Conservation (phyloP, 2,888 invertebrate genomes). For the Sminthurinus aureus region DNA sequence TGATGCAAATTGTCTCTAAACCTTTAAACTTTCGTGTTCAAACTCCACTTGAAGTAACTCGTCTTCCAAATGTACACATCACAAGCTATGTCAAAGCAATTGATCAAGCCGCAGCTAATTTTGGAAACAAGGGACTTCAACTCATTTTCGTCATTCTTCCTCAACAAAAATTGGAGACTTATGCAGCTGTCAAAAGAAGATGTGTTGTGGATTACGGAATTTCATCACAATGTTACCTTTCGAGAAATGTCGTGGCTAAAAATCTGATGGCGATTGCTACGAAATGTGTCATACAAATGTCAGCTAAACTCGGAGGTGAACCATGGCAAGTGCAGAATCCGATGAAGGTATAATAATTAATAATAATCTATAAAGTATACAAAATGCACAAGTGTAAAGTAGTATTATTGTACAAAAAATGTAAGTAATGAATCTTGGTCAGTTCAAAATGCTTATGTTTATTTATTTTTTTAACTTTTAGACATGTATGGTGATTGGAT, state of each 20-base stretch:
- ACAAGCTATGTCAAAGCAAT: slow-evolving; percentile 47
- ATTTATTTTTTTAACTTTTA: slow-evolving; percentile 34
- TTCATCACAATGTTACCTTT: slow-evolving; percentile 53
- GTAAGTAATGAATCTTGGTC: background rate
- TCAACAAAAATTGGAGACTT: slow-evolving; percentile 43
- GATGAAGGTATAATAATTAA: slow-evolving; percentile 60
- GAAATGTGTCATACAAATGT: slow-evolving; percentile 68
- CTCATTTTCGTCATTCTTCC: slow-evolving; percentile 44
- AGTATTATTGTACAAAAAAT: too few relatives aligned
- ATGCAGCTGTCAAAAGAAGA: slow-evolving; percentile 43
- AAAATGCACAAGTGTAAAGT: background rate
- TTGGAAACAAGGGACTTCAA: slow-evolving; percentile 24
- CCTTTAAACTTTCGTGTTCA: slow-evolving; percentile 50
- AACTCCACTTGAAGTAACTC: slow-evolving; percentile 40
- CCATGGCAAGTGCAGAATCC: slow-evolving; percentile 84
- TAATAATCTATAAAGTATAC: background rate
- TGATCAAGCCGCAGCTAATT: slow-evolving; percentile 34
- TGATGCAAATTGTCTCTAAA: slow-evolving; percentile 46
- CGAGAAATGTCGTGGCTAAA: slow-evolving; percentile 49
- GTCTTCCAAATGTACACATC: slow-evolving; percentile 33
- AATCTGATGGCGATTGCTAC: slow-evolving; percentile 60
- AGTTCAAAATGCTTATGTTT: background rate
- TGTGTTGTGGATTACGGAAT: slow-evolving; percentile 47
- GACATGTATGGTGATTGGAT: slow-evolving; percentile 64
- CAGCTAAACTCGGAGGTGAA: slow-evolving; percentile 79